phyloP scores from a whole-genome alignment of 2,797 vertebrate genomes.

The Lateolabrax maculatus region DNA sequence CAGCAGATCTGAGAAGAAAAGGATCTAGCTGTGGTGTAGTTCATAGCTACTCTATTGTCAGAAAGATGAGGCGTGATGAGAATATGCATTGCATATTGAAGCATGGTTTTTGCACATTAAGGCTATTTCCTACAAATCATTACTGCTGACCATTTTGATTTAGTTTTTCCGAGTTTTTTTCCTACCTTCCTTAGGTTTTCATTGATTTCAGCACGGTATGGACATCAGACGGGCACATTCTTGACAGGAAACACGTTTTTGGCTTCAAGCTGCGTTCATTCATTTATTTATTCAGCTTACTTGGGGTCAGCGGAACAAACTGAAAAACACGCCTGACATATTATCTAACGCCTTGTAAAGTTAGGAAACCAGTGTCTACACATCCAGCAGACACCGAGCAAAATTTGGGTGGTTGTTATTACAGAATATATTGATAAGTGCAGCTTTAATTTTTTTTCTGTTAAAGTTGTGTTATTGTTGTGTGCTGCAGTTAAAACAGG shows the following conservation, averaged over 20 bases:
- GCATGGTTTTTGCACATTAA: neutral
- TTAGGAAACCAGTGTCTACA: neutral
- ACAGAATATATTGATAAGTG: neutral
- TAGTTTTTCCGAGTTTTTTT: too few relatives aligned
- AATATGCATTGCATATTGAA: neutral
- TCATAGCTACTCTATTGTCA: neutral
- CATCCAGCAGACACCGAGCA: neutral
- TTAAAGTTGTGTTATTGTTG: neutral
- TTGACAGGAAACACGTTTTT: too few relatives aligned
- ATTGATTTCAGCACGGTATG: conserved; percentile 9
- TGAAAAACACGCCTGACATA: neutral
- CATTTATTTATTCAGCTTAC: neutral
- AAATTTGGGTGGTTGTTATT: neutral
- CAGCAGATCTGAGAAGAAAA: neutral
- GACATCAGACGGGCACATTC: too few relatives aligned
- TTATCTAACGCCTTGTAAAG: neutral
- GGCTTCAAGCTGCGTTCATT: neutral
- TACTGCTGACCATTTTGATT: neutral
- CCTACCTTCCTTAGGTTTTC: neutral
- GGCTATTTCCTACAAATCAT: neutral
- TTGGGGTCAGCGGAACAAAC: neutral
- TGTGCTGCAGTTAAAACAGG: conserved; percentile 1
- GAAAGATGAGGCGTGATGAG: neutral
- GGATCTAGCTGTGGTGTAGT: neutral
- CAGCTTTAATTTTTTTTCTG: neutral